phyloP scores from a whole-genome alignment of 2,113 vertebrate genomes.

The Amblyornis subalaris region DNA sequence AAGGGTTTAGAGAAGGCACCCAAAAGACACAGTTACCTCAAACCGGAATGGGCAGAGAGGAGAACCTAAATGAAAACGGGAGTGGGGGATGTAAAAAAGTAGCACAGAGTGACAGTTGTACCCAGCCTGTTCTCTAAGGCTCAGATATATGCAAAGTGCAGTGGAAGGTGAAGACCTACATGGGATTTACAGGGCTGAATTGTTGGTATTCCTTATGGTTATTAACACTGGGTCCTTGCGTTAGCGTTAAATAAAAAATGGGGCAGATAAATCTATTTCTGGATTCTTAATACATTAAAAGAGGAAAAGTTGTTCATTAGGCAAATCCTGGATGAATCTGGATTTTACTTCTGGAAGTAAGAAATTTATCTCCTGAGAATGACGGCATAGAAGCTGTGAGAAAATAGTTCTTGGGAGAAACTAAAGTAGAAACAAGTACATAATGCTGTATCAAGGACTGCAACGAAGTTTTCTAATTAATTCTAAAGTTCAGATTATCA shows the following conservation, averaged over 20 bases:
- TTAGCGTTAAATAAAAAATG: slow-evolving; percentile 4
- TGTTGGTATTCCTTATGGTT: neutral
- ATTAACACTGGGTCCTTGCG: neutral
- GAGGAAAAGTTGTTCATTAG: neutral
- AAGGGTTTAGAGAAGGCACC: neutral
- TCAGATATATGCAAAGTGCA: neutral
- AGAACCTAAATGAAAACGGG: neutral
- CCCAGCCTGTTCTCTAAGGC: neutral
- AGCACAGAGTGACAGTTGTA: neutral
- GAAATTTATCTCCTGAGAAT: neutral
- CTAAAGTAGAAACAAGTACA: neutral
- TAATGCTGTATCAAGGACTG: neutral
- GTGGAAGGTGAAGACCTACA: neutral
- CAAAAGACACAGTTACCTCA: neutral
- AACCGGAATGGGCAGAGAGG: neutral
- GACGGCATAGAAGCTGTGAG: neutral
- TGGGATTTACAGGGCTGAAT: neutral
- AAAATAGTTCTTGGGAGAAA: neutral
- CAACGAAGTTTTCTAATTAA: neutral
- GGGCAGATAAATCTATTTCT: neutral
- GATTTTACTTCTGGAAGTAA: neutral
- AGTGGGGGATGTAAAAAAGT: neutral
- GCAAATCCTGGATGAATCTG: neutral
- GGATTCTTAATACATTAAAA: neutral
- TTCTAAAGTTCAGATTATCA: neutral